Evolutionary conservation across 2,113 vertebrate species (phyloP).

Genomic region (Hippocampus guttulatus): DNA sequence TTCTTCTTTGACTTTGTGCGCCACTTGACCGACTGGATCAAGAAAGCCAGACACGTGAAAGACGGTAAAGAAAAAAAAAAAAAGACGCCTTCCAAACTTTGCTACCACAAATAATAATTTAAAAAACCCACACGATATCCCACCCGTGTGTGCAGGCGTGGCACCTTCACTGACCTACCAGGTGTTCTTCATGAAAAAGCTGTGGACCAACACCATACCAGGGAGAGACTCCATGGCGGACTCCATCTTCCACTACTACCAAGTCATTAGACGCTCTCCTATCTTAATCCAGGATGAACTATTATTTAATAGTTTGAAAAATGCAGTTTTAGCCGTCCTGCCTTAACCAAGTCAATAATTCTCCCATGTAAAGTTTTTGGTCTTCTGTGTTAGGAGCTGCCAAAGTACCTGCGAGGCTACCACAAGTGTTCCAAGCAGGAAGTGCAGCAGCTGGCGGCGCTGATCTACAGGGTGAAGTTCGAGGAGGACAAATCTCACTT

Average conservation of each 20-base stretch:
- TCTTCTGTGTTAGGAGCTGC: conserved; percentile 80
- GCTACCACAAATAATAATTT: too few relatives aligned
- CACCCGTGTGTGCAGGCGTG: conserved; percentile 67
- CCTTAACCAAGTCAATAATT: too few relatives aligned
- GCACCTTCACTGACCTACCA: conserved; percentile 95
- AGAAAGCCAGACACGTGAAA: conserved; percentile 90
- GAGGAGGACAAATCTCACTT: conserved; percentile 95
- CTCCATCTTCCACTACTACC: conserved; percentile 97
- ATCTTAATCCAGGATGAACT: background rate
- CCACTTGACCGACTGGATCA: conserved; percentile 98
- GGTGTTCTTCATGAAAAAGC: conserved; percentile 99
- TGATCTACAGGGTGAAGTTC: conserved; percentile 94
- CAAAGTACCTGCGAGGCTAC: conserved; percentile 95
- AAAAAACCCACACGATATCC: too few relatives aligned
- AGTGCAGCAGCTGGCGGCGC: conserved; percentile 85
- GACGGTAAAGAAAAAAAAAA: conserved; percentile 75
- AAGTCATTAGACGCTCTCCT: conserved; percentile 66
- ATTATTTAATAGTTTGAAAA: background rate
- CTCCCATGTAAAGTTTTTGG: background rate
- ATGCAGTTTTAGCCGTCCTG: too few relatives aligned
- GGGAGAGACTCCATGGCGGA: conserved; percentile 96
- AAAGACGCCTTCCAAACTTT: background rate
- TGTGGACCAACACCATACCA: conserved; percentile 90
- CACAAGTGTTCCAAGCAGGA: conserved; percentile 93
- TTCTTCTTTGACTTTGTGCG: conserved; percentile 99